Base-by-base conservation (phyloP, 2,797 vertebrate species). In the Acanthopagrus latus region DNA sequence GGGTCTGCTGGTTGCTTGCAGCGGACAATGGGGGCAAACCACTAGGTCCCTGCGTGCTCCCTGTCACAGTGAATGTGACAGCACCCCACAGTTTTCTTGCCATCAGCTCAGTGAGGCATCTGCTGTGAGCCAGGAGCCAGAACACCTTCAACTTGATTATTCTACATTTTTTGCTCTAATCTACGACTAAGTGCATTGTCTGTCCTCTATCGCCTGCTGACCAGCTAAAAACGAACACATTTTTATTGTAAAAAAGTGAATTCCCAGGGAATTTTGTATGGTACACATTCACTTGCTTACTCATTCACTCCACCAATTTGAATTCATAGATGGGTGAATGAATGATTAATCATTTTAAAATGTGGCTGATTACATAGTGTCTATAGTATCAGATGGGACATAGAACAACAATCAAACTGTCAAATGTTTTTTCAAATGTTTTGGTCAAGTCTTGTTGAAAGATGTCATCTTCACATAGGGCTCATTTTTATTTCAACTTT, bases 21-120 rank as follows among this genome's bases (percentile, higher is more conserved):
- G 78, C 73, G 82, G 83, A 83, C 86, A 71, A 70, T 62, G 67
- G 73, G 86, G 78, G 72, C 82, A 86, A 85, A 88, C 74, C 76
- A 87, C 82, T 86, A 86, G 41, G 67, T 80, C 81, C 55, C 79
- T 68, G 68, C 74, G 64, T 71, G 51, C 77, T 79, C 56, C 63
- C 71, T 80, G 81, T 89, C 88, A 88, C 29, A 4, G 23, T n/a
- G 17, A 73, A 83, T 81, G 76, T 86, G 89, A 89, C 83, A 85
- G 72, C 83, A 65, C 75, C 80, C 78, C 64, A 57, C 44, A 46
- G 63, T 74, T 86, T 64, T 12, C 20, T 23, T 57, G 64, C 60
- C 78, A 66, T n/a, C 21, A 73, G 21, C 62, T 70, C 60, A 55
- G 60, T 55, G 11, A 81, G 78, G 55, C 56, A 80, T 60, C 68